Conservation (phyloP, 2,888 invertebrate species). For the Eupithecia abbreviata region DNA sequence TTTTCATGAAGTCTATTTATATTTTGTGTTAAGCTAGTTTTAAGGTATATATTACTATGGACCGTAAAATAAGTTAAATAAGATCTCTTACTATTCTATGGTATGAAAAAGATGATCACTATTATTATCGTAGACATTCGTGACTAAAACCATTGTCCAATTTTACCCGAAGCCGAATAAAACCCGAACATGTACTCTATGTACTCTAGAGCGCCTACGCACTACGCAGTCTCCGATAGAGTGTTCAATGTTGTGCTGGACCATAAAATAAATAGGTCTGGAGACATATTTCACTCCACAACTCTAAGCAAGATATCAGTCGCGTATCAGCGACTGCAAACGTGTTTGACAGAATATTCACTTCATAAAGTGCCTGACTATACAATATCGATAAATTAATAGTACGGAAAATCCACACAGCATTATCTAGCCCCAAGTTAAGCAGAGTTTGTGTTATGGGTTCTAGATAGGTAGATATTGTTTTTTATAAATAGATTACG, state of each 20-base stretch:
- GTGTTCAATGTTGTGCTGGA: slow-evolving; percentile 61
- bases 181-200: background rate
- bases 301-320: background rate
- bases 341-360: background rate
- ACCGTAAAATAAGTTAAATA: too few species aligned
- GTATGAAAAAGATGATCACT: too few species aligned
- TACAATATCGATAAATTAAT: too few species aligned
- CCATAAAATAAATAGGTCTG: slow-evolving; percentile 63
- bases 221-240: slow-evolving; percentile 74
- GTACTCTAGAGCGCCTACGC: slow-evolving; percentile 68
- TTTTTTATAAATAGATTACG: too few species aligned
- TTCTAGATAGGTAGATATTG: too few species aligned
- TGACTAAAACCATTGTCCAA: background rate
- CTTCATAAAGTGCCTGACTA: background rate
- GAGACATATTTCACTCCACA: slow-evolving; percentile 42
- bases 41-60: too few species aligned
- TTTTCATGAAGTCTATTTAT: too few species aligned
- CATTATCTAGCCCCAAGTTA: too few species aligned
- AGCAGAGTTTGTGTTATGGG: too few species aligned
- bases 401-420: too few species aligned
- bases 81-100: too few species aligned
- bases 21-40: too few species aligned
- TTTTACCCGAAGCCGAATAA: slow-evolving; percentile 6
- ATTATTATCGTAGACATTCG: background rate
- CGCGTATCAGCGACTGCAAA: background rate